Base-by-base conservation (phyloP, 2,888 invertebrate genomes). In the Temnothorax ravouxi region DNA sequence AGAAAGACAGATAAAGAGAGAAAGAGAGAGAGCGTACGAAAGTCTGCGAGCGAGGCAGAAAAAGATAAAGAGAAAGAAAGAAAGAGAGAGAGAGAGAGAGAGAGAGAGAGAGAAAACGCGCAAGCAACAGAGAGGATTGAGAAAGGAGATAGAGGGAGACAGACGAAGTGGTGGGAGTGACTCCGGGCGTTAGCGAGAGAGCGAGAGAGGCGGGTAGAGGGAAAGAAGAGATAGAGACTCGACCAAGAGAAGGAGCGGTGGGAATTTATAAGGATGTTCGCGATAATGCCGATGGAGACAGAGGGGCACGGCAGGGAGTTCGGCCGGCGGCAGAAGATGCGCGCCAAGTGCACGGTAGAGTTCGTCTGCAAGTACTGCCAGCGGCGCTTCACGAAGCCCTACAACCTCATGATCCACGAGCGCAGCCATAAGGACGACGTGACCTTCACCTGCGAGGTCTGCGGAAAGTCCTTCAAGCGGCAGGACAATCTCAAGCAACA, bases 301-400 rank as follows among this genome's bases (percentile, higher is more conserved):
- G 95, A 95, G 93, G 94, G 95, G 92, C 95, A 95, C 92, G 94
- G 95, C 93, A 94, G 95, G 92, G 94, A 95, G 90, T 95, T 95
- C 96, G 95, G 95, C 96, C 95, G 96, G 87, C 96, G 96, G 88
- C 96, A 97, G 95, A 97, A 97, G 94, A 95, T 95, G 95, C 94
- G 95, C 92, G 93, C 94, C 94, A 95, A 95, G 93, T 95, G 95
- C 93, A 94, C 94, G 90, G 95, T 94, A 92, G 96, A 99, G 95
- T 99, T 99, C 95, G 99, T 99, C 93, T 99, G 99, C 96, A 98
- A 99, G 95, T 99, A 98, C 95, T 99, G 99, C 96, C 97, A 98
- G 94, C 97, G 99, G 54, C 98, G 99, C 94, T 99, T 99, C 95
- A 99, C 99, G 88, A 99, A 99, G 95, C 98, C 99, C 71, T 99